These are phyloP conservation scores for Rhinoderma darwinii DNA, from an alignment of 2,113 vertebrate genomes.

Conservation along the genomic window DNA sequence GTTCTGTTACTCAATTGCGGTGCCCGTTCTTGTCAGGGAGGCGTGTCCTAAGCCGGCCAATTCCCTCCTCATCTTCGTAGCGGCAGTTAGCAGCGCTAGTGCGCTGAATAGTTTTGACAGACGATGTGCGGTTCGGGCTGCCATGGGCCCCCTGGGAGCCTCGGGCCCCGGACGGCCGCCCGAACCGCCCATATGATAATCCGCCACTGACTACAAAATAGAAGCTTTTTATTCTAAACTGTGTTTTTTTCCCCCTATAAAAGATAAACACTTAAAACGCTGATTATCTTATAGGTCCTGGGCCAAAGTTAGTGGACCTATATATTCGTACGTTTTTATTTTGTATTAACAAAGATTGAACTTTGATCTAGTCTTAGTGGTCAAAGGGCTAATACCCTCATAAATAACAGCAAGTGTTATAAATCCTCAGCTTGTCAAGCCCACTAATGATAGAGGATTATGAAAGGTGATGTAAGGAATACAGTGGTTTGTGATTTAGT, in stretches of 20 bases:
- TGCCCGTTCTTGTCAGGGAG: too few species aligned
- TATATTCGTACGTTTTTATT: background rate
- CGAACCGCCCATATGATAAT: too few species aligned
- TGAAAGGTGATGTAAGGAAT: background rate
- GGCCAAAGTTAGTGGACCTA: background rate
- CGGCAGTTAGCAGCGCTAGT: too few species aligned
- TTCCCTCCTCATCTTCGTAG: too few species aligned
- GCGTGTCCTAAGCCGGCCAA: too few species aligned
- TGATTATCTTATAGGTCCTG: background rate
- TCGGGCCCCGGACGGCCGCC: too few species aligned
- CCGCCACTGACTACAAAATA: background rate
- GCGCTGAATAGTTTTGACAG: too few species aligned
- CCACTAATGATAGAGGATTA: background rate
- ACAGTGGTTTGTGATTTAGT: too few species aligned
- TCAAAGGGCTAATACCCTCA: constrained; percentile 1
- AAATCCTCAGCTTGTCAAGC: constrained; percentile 16
- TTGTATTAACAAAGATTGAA: constrained; percentile 2
- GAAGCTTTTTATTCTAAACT: background rate
- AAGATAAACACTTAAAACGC: background rate
- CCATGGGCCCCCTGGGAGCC: too few species aligned
- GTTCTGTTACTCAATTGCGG: too few species aligned
- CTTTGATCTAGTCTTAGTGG: constrained; percentile 9
- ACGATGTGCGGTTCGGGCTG: too few species aligned
- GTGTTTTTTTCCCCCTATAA: background rate
- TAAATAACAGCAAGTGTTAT: constrained; percentile 17